These are phyloP conservation scores for Solen grandis DNA, from an alignment of 1,140 invertebrate genomes.

Conservation along the genomic window DNA sequence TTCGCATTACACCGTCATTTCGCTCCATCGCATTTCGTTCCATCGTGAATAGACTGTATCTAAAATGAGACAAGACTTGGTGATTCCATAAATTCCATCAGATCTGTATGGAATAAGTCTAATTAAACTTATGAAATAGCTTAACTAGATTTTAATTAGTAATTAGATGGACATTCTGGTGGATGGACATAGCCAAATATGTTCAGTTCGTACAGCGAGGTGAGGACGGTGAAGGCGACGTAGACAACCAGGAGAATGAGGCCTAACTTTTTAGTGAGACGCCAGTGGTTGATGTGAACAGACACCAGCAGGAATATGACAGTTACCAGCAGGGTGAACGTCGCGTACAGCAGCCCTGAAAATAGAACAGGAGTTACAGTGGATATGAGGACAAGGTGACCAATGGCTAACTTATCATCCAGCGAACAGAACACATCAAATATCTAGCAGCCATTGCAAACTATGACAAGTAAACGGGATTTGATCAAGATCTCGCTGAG, in stretches of 20 bases:
- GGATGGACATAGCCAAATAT: slow-evolving; percentile 79
- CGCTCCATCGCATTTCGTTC: too few species aligned
- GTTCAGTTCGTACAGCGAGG: slow-evolving; percentile 79
- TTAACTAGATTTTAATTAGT: slow-evolving; percentile 26
- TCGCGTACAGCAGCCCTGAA: slow-evolving; percentile 75
- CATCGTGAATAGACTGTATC: too few species aligned
- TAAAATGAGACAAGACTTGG: too few species aligned
- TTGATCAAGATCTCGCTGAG: too few species aligned
- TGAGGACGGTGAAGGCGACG: slow-evolving; percentile 71
- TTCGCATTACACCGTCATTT: too few species aligned
- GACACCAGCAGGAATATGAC: slow-evolving; percentile 73
- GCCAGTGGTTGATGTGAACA: slow-evolving; percentile 77
- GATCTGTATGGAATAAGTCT: background rate
- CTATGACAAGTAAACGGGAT: too few species aligned
- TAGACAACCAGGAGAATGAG: slow-evolving; percentile 74
- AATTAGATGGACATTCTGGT: slow-evolving; percentile 67
- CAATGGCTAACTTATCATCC: too few species aligned
- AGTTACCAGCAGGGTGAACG: slow-evolving; percentile 76
- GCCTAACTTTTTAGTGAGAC: slow-evolving; percentile 75
- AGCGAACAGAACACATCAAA: too few species aligned
- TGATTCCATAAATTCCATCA: too few species aligned
- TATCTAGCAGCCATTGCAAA: background rate
- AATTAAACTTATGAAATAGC: background rate
- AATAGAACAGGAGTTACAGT: slow-evolving; percentile 12
- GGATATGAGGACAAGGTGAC: too few species aligned